Base-by-base conservation (phyloP, 2,797 vertebrate genomes). In the Pipistrellus pygmaeus region DNA sequence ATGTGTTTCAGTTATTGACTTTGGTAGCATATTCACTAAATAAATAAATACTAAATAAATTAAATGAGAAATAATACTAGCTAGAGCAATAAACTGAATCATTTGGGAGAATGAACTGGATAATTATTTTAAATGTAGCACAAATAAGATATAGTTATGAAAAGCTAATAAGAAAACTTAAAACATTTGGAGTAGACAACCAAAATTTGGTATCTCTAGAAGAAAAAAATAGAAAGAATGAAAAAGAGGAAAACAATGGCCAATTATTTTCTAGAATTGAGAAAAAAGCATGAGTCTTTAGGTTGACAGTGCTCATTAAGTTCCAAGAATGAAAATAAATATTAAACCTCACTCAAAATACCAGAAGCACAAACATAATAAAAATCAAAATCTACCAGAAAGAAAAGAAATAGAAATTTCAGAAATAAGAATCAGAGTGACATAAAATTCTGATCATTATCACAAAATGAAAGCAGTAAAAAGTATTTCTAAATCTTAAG, bases 121-220 rank as follows among this genome's bases (percentile, higher is more conserved):
- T 60, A 44, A 76, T 75, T 76, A 89, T 76, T 76, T 93, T 83
- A 48, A 75, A 80, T 83, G 60, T 10, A 94, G 75, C 38, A 44
- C 9, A 68, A 84, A 44, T 23, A 41, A 38, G 17, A 53, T 23
- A 53, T 27, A 14, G 38, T 30, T 14, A 81, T 17, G 8, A 91
- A 88, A 94, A 60, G 10, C 66, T 2, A 25, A 30, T 75, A 68
- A 90, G 41, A 95, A 93, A 92, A 77, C 17, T 35, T 27, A 55
- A 80, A 88, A 92, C 25, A 78, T 78, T 62, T 92, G 35, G 25
- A 90, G 71, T 62, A 76, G 2, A 32, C 48, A 94, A 6, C 8
- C 53, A 44, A 83, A 81, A 27, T 46, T 69, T 60, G 27, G 71
- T 95, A 23, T 62, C 64, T 10, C 62, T 78, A 11, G 69, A 48